A percentile compares a stretch with the other conserved stretches of the same genome.
phyloP scores from a whole-genome alignment of 2,797 vertebrate species.

The Phyllotis vaccarum region DNA sequence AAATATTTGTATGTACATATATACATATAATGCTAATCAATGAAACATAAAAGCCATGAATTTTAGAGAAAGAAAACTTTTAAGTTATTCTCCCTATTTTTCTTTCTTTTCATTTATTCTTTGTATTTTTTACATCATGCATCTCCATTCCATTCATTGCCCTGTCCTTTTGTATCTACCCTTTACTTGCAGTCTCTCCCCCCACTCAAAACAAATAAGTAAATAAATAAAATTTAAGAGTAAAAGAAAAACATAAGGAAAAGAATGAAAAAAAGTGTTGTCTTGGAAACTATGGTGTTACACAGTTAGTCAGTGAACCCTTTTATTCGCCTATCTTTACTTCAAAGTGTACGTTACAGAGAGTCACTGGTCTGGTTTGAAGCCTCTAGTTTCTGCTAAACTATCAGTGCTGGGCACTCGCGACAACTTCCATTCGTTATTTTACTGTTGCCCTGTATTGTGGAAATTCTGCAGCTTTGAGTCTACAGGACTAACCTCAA shows the following conservation, averaged over 20 bases:
- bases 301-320: accelerated
- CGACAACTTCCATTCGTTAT: background rate
- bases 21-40: background rate
- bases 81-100: no score
- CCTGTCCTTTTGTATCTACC: no score
- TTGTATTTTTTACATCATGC: no score
- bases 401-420: background rate
- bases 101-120: no score
- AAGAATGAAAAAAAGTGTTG: no score
- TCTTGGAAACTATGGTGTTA: background rate
- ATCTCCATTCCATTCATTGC: no score
- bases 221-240: no score
- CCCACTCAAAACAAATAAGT: no score
- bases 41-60: background rate
- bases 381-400: background rate
- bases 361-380: background rate
- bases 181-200: no score
- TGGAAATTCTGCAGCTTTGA: background rate
- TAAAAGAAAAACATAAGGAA: no score
- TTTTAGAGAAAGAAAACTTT: background rate
- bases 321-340: background rate
- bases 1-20: background rate
- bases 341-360: background rate
- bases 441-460: background rate
- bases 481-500: background rate